These are phyloP conservation scores for Apamea anceps DNA, from an alignment of 2,888 invertebrate genomes.

Conservation along the genomic window DNA sequence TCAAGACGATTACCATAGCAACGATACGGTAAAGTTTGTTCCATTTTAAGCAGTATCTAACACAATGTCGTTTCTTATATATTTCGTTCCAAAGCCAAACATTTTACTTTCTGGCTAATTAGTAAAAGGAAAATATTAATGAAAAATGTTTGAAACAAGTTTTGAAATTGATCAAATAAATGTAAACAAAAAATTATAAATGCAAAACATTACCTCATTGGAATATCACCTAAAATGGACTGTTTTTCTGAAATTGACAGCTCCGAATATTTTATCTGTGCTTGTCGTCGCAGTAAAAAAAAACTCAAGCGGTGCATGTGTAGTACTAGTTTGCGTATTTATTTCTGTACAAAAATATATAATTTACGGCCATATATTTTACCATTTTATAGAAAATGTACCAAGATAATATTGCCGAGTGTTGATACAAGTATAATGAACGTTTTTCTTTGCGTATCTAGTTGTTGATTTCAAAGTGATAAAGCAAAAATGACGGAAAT, in stretches of 20 bases:
- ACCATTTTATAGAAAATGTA: conserved; percentile 64
- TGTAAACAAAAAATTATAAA: background rate
- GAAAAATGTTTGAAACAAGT: background rate
- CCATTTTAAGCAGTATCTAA: conserved; percentile 21
- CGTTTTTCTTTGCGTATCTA: conserved; percentile 71
- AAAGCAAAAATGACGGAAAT: conserved; percentile 86
- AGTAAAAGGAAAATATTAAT: background rate
- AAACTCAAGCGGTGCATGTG: conserved; percentile 67
- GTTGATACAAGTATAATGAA: conserved; percentile 75
- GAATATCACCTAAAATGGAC: conserved; percentile 32
- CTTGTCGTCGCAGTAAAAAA: conserved; percentile 61
- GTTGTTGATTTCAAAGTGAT: conserved; percentile 74
- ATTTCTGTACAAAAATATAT: conserved; percentile 61
- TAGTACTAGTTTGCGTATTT: conserved; percentile 63
- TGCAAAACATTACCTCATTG: too few relatives aligned
- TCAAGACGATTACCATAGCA: conserved; percentile 82
- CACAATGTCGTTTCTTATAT: too few relatives aligned
- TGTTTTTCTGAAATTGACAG: conserved; percentile 59
- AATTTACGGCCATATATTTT: conserved; percentile 55
- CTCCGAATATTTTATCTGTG: conserved; percentile 61
- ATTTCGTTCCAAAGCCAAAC: background rate
- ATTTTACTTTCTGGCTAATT: background rate
- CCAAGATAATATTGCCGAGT: conserved; percentile 56
- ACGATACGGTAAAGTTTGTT: conserved; percentile 68
- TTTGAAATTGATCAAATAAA: background rate